Evolutionary conservation across 1,140 invertebrate species (phyloP), one percentile per base, ranked within the genome.

Genomic region (Caerostris darwini): DNA sequence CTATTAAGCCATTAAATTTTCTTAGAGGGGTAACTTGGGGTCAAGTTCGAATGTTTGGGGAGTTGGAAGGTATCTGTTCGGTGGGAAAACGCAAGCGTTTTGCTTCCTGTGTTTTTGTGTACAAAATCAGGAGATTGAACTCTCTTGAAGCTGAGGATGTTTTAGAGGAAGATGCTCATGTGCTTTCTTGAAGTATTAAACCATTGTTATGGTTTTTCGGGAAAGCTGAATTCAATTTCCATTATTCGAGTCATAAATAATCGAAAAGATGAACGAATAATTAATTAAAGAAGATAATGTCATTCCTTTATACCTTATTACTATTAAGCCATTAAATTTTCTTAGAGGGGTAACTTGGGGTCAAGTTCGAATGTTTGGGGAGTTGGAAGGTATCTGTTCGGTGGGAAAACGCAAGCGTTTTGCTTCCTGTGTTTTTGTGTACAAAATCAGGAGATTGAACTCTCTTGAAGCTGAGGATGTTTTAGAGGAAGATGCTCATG

Each of bases 41-140:
- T 77, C 71, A 77, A 77, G 71, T 77, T 77, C 71, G 50, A 10
- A 50, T 12, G 34, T 14, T 77, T 8, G 3, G 71, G 71, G 71
- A 10, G 71, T 50, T 53, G 71, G 8, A 14, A 50, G 10, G 14
- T 17, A 5, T 71, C 19, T 71, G 50, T 34, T 34, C 50, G 34
- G 19, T 77, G 71, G 71, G 71, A 77, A 77, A 77, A 77, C 12
- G 61, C 10, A 10, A 50, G 69, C 19, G 50, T 19, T 34, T 71
- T 53, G 71, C 53, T 77, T 77, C 71, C 71, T 53, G 71, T 67
- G 17, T 67, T 67, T 67, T 67, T 67, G 61, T 77, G 71, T 77
- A 77, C 71, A 50, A 77, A 77, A 77, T 77, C 8, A 34, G 71
- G 71, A 50, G 19, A 14, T 77, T 77, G 71, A 77, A 77, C 71